These are phyloP conservation scores for Acanthosoma haemorrhoidale DNA, from an alignment of 2,888 invertebrate genomes.

Conservation along the genomic window DNA sequence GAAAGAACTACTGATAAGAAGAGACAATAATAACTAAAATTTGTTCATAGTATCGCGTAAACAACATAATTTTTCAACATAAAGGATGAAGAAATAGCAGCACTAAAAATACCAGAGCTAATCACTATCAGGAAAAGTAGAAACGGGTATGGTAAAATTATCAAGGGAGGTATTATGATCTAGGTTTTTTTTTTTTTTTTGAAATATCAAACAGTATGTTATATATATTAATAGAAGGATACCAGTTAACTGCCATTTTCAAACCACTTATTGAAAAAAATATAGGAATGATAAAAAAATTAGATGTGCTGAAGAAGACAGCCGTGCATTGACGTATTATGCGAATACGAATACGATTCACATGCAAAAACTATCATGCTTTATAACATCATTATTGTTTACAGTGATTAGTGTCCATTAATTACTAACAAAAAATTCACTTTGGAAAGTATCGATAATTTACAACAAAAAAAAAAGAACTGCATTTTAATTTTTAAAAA, in stretches of 20 bases:
- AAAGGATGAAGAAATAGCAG: no score
- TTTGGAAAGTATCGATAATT: not conserved
- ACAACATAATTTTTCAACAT: no score
- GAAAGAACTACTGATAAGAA: no score
- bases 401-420: not conserved
- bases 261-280: not conserved
- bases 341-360: no score
- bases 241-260: not conserved
- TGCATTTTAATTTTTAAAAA: not conserved
- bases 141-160: no score
- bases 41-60: no score
- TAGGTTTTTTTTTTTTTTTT: no score
- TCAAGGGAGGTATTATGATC: no score
- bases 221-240: not conserved
- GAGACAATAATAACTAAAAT: no score
- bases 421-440: not conserved
- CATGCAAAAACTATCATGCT: conserved; percentile 4
- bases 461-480: not conserved
- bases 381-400: not conserved
- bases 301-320: not conserved
- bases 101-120: no score
- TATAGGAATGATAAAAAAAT: not conserved
- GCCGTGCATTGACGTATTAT: not conserved
- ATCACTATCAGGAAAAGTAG: no score
- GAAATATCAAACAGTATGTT: no score